phyloP scores from a whole-genome alignment of 2,888 invertebrate genomes.

The Digitonthophagus gazella region DNA sequence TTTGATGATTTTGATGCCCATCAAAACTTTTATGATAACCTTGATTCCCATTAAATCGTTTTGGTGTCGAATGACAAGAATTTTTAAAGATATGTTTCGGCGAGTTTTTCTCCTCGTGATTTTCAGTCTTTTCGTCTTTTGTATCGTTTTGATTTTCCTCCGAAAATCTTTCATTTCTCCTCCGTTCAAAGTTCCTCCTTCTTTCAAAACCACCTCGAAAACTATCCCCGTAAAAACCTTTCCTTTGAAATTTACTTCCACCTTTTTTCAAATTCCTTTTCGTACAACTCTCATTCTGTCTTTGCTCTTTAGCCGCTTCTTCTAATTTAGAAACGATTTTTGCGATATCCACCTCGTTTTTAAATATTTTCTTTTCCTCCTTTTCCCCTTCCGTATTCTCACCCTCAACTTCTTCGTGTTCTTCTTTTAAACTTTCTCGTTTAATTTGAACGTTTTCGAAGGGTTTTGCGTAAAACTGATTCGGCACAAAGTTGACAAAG shows the following conservation, averaged over 20 bases:
- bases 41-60: too few species aligned
- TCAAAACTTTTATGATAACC: too few species aligned
- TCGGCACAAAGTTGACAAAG: constrained; percentile 38
- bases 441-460: constrained; percentile 27
- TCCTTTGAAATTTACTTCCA: constrained; percentile 17
- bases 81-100: not conserved
- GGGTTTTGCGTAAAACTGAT: constrained; percentile 29
- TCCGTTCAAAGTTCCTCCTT: too few species aligned
- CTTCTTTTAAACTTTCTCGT: not conserved
- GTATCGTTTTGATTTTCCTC: too few species aligned
- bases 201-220: too few species aligned
- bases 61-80: not conserved
- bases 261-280: constrained; percentile 19
- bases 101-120: not conserved
- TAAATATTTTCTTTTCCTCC: constrained; percentile 18
- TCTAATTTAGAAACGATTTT: constrained; percentile 51
- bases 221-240: too few species aligned
- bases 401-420: not conserved
- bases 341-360: constrained; percentile 46
- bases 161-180: too few species aligned
- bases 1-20: constrained; percentile 1
- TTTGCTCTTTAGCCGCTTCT: constrained; percentile 47
- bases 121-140: too few species aligned
- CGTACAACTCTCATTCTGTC: constrained; percentile 29
- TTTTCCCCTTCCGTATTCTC: constrained; percentile 19